Base-by-base conservation (phyloP, 2,113 vertebrate species). In the Dasyprocta punctata region DNA sequence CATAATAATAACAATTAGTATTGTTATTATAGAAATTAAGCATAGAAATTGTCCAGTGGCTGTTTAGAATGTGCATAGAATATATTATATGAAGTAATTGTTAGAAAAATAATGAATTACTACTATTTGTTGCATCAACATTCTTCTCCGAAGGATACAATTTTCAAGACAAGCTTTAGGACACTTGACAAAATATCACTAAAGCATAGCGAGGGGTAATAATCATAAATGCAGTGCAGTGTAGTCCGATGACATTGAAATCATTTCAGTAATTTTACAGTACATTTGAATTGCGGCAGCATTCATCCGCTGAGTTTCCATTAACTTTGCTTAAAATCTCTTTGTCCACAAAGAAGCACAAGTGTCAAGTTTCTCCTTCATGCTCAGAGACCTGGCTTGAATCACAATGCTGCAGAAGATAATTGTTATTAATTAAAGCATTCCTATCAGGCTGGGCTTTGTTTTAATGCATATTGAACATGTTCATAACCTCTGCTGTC, bases 351-450 rank as follows among this genome's bases (percentile, higher is more conserved):
- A 95, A 97, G 97, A 93, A 97, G 96, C 96, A 9, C 60, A 96
- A 97, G 98, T 96, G 97, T 98, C 97, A 90, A 96, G 97, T 98
- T 98, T 99, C 98, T 98, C 98, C 99, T 99, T 99, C 98, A 99
- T 98, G 98, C 98, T 98, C 73, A 91, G 97, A 56, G 97, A 97
- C 75, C 86, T 97, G 97, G 95, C 97, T 98, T 97, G 98, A 98
- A 98, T 98, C 93, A 89, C 98, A 98, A 96, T 95, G 60, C 97
- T 69, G 93, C 88, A 92, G 96, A 41, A 22, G 97, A 97, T 98
- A 98, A 98, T 98, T 98, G 98, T 98, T 98, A 98, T 98, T 98
- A 99, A 99, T 99, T 98, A 98, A 99, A 98, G 97, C 92, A 89
- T 98, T 98, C 96, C 96, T 98, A 95, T 97, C 95, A 92, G 73